Base-by-base conservation (phyloP, 2,888 invertebrate genomes). In the Ariolimax columbianus region DNA sequence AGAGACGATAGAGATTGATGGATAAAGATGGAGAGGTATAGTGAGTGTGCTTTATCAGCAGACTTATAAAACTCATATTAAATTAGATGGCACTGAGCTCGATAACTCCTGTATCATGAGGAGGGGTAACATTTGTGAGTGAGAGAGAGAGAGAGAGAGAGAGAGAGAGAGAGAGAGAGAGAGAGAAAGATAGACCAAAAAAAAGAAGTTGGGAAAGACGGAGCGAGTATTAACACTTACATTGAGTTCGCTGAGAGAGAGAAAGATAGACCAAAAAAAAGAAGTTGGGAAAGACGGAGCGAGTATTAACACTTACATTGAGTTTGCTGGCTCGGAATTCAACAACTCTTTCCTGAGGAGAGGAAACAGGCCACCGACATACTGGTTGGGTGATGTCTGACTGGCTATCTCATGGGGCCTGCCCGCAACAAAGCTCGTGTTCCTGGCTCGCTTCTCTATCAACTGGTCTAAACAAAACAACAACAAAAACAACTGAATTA, bases 351-450 rank as follows among this genome's bases (percentile, higher is more conserved):
- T 96, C 94, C 98, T 97, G 88, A 99, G 95, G 70, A 97, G 94
- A 79, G 98, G 98, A 95, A 99, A 95, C 59, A 97, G 92, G 96
- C 97, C 94, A 87, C 47, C 47, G 26, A 85, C 78, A 73, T 88
- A 88, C 88, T 87, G 72, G 82, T 66, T 11, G 14, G 85, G 88
- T 73, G 88, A 88, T n/a, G 91, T 94, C 7, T 87, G 87, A 91
- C 97, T 95, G 80, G 83, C 86, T 79, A 92, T 97, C 78, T 97
- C 97, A 89, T 95, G 96, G 19, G 98, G 97, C 83, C 96, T 96
- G 59, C 96, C 96, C 88, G 97, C 97, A 93, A 97, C 97, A 90
- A 97, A 96, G 94, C 97, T 97, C 7, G 97, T 91, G 66, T 91
- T 91, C 26, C 92, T 92, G n/a, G 94, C 94, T 82, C 94, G 89